Evolutionary conservation across 2,797 vertebrate species (phyloP), one percentile per base, ranked within the genome.

Genomic region (Oreochromis grahami): DNA sequence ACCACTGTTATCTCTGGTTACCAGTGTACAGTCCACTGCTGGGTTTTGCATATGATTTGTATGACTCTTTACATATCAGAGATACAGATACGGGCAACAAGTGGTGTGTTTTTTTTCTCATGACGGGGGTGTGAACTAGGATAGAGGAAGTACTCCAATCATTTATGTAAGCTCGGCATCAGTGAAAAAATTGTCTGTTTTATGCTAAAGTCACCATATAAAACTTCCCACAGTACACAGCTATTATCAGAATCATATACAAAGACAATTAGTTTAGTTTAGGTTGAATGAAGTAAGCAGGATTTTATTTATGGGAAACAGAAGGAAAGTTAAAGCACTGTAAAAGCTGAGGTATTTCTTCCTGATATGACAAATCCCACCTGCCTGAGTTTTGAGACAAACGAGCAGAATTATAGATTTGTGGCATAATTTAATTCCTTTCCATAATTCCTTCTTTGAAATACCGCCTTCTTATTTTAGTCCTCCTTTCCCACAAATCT

Each of bases 1-100:
- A 56, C n/a, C 10, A 55, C 5, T 72, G 50, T 83, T 48, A 79
- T 80, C 29, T 74, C 50, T 26, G 78, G 77, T 78, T 50, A 76
- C 79, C 51, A 60, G 68, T 53, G 52, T 45, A 53, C 17, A 21
- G 19, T 77, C 26, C 50, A 72, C 76, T 24, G 80, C 24, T 24
- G 4, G 34, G 77, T 85, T 93, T 93, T 93, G 91, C 87, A 90
- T 92, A 55, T 82, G 1, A 90, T 94, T 92, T 93, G 77, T 86
- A 90, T 89, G 26, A 82, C 80, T 84, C 48, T 93, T 89, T 90
- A 84, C 79, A 87, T 91, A 87, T 87, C 72, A 65, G 41, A 56
- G 41, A 55, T 14, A 50, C 55, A 79, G 83, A 92, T 90, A 90
- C 88, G 52, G 21, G 3, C 14, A 14, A 82, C 34, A 72, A 17